These are phyloP conservation scores for Schizopygopsis pylzovi DNA, from an alignment of 2,797 vertebrate species.

Conservation along the genomic window DNA sequence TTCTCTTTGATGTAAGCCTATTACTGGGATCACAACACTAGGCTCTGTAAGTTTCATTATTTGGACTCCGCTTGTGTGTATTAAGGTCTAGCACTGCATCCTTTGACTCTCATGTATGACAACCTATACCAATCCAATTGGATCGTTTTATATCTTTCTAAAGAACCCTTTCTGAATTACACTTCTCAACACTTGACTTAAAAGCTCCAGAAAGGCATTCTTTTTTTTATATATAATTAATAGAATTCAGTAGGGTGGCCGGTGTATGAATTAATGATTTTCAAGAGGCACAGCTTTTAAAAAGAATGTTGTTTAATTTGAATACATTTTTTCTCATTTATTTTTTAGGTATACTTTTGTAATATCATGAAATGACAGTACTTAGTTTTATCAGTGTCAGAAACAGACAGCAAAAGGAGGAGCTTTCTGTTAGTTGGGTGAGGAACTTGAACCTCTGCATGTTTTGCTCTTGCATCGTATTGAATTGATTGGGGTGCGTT, in stretches of 20 bases:
- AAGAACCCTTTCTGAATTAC: conserved; percentile 24
- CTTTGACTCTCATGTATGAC: conserved; percentile 17
- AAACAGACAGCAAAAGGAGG: neutral
- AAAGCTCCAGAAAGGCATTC: neutral
- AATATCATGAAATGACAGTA: neutral
- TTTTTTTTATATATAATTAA: neutral
- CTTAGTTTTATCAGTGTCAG: too few species aligned
- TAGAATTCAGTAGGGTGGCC: neutral
- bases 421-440: neutral
- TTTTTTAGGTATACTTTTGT: neutral
- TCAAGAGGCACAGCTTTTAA: neutral
- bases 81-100: conserved; percentile 41
- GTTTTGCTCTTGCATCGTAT: neutral
- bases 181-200: conserved; percentile 21
- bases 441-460: neutral
- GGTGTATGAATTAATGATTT: neutral
- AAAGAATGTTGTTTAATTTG: neutral
- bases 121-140: conserved; percentile 30
- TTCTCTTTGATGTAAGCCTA: conserved; percentile 57
- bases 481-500: neutral
- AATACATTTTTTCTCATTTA: neutral
- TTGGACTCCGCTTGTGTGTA: conserved; percentile 43
- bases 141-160: conserved; percentile 43
- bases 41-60: conserved; percentile 54
- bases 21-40: conserved; percentile 49